Evolutionary conservation across 2,888 invertebrate species (phyloP).

Genomic region (Campoplex capitator): DNA sequence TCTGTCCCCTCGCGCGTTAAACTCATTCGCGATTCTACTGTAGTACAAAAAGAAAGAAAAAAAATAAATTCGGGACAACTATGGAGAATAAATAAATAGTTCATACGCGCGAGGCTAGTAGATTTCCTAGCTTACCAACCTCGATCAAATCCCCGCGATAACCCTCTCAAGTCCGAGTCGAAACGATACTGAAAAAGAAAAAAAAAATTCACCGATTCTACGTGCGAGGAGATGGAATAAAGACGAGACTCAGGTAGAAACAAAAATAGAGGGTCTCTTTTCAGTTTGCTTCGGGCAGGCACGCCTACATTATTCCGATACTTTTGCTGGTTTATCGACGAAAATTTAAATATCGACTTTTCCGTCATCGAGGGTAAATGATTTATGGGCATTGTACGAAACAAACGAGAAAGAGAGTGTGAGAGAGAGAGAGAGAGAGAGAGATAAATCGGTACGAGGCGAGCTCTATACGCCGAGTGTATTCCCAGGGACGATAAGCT

Average conservation of each 20-base stretch:
- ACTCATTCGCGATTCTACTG: background rate
- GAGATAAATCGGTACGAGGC: slow-evolving; percentile 60
- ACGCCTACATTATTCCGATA: slow-evolving; percentile 22
- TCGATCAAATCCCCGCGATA: slow-evolving; percentile 1
- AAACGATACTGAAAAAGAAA: background rate
- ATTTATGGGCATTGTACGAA: slow-evolving; percentile 57
- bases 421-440: slow-evolving; percentile 22
- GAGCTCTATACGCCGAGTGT: slow-evolving; percentile 50
- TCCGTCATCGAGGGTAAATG: slow-evolving; percentile 64
- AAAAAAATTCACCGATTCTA: background rate
- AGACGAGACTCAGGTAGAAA: background rate
- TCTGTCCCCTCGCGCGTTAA: background rate
- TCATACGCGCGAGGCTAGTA: background rate
- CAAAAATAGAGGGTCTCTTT: slow-evolving; percentile 5
- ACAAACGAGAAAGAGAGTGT: slow-evolving; percentile 39
- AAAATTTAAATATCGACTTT: slow-evolving; percentile 66
- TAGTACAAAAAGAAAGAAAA: background rate
- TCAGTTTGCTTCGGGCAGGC: background rate
- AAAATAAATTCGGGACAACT: background rate
- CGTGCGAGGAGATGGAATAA: background rate
- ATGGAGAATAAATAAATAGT: background rate
- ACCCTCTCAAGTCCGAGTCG: background rate
- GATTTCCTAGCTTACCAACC: slow-evolving; percentile 29
- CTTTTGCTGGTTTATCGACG: slow-evolving; percentile 41
- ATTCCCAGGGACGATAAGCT: slow-evolving; percentile 65